Percentiles rank a stretch among this genome's conserved stretches.
These are phyloP conservation scores for Channa argus DNA, from an alignment of 2,113 vertebrate genomes.

Conservation along the genomic window DNA sequence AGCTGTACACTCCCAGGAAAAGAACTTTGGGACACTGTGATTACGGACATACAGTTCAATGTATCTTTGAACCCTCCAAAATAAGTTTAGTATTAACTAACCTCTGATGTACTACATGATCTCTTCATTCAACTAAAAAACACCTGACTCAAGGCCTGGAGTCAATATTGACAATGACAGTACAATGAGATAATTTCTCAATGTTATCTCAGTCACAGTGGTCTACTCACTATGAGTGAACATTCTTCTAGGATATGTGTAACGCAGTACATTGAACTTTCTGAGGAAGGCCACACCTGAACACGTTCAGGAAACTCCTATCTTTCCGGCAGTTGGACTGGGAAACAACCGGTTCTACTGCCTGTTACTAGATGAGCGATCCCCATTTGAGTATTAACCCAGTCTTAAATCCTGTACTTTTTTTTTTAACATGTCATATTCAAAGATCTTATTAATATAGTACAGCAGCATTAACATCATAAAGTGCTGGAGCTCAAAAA, in stretches of 20 bases:
- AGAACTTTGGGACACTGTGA: conserved; percentile 46
- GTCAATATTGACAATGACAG: conserved; percentile 49
- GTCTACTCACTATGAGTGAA: conserved; percentile 23
- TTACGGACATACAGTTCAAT: conserved; percentile 22
- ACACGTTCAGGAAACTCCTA: conserved; percentile 69
- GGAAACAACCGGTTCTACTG: conserved; percentile 70
- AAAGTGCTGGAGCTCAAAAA: background rate
- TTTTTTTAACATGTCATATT: background rate
- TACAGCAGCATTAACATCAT: background rate
- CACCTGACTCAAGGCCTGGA: conserved; percentile 23
- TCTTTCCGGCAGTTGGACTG: conserved; percentile 58
- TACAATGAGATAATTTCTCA: conserved; percentile 37
- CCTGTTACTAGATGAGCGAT: conserved; percentile 41
- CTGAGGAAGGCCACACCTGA: conserved; percentile 75
- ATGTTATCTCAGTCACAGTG: conserved; percentile 37
- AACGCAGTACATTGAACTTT: conserved; percentile 47
- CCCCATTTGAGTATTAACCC: conserved; percentile 10
- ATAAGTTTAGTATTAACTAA: conserved; percentile 55
- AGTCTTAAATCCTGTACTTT: background rate
- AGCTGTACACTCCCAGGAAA: conserved; percentile 56
- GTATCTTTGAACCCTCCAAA: conserved; percentile 51
- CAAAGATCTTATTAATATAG: background rate
- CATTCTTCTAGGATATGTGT: conserved; percentile 41
- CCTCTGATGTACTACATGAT: background rate
- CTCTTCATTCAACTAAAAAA: conserved; percentile 1